These are phyloP conservation scores for Ceratosolen solmsi DNA, from an alignment of 1,140 invertebrate species.

Conservation along the genomic window DNA sequence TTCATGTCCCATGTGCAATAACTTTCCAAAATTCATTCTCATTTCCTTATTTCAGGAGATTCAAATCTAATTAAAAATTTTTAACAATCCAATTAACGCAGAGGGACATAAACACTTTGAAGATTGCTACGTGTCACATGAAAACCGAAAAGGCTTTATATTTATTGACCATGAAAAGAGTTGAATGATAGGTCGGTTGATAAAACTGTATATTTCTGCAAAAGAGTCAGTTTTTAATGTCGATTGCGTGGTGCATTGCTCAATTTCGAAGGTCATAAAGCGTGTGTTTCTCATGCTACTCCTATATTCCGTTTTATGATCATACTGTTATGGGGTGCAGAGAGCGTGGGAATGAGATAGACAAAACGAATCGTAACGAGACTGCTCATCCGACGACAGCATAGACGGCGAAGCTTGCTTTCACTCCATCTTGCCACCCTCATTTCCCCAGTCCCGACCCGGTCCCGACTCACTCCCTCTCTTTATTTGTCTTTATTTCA, in stretches of 20 bases:
- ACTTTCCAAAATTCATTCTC: too few relatives aligned
- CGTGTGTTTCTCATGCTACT: conserved; percentile 31
- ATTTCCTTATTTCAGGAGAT: background rate
- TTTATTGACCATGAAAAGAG: conserved; percentile 34
- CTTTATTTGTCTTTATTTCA: background rate
- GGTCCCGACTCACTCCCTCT: background rate
- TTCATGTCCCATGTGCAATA: too few relatives aligned
- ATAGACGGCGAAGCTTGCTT: background rate
- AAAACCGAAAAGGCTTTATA: conserved; percentile 27
- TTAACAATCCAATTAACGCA: background rate
- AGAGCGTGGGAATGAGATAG: background rate
- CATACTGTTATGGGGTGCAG: background rate
- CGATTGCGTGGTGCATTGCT: conserved; percentile 44
- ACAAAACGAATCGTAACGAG: conserved; percentile 15
- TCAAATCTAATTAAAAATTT: background rate
- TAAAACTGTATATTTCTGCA: conserved; percentile 44
- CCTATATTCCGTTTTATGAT: conserved; percentile 43
- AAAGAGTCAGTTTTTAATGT: conserved; percentile 48
- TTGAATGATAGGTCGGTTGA: conserved; percentile 34
- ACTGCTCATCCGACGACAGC: background rate
- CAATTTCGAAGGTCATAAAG: conserved; percentile 48
- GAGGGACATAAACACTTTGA: background rate
- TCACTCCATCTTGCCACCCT: background rate
- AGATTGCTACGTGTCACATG: background rate
- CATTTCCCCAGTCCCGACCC: too few relatives aligned